Evolutionary conservation across 2,797 vertebrate genomes (phyloP).

Genomic region (Graptemys geographica): DNA sequence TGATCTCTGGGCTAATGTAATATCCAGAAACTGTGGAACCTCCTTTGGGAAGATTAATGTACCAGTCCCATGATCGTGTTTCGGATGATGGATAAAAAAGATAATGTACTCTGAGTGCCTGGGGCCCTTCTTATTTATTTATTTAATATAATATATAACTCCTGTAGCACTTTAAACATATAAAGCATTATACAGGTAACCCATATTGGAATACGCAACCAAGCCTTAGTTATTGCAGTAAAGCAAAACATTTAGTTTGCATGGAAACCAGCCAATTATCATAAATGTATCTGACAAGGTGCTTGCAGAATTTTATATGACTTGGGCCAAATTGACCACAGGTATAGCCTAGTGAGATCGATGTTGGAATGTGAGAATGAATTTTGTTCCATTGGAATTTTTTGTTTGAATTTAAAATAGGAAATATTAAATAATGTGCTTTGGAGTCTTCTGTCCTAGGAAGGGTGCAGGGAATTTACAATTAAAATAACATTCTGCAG

Average conservation of each 20-base stretch:
- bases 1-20: background rate
- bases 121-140: background rate
- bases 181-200: background rate
- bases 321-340: background rate
- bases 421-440: background rate
- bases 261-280: background rate
- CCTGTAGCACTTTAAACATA: background rate
- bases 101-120: background rate
- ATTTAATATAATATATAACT: background rate
- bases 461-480: background rate
- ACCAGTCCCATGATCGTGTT: background rate
- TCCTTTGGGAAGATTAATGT: background rate
- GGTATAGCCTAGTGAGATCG: background rate
- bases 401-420: background rate
- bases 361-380: background rate
- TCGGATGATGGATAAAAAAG: background rate
- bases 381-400: background rate
- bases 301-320: background rate
- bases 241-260: background rate
- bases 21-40: background rate
- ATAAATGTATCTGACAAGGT: background rate
- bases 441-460: background rate
- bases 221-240: background rate
- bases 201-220: background rate
- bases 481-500: slow-evolving; percentile 21